Percentiles rank a stretch among this genome's conserved stretches.
These are phyloP conservation scores for Magallana nippona DNA, from an alignment of 2,888 invertebrate species.

Conservation along the genomic window DNA sequence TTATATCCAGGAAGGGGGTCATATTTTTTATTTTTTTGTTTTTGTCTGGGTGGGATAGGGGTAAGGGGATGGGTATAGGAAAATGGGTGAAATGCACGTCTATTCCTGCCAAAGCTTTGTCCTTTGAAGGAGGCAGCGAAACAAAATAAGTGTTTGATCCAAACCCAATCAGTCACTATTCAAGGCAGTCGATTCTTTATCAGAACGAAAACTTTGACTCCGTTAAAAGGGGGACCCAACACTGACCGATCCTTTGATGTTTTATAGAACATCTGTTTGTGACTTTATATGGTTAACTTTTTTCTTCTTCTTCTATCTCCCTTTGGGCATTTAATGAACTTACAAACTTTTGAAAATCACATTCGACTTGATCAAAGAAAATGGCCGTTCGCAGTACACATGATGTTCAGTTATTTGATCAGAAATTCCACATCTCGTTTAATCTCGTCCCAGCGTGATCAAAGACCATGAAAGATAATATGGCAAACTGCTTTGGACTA, in stretches of 20 bases:
- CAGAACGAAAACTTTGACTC: not conserved
- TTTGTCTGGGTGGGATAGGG: too few relatives aligned
- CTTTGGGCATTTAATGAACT: slow-evolving; percentile 30
- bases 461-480: slow-evolving; percentile 33
- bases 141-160: too few relatives aligned
- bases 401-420: slow-evolving; percentile 31
- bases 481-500: slow-evolving; percentile 33
- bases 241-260: slow-evolving; percentile 22
- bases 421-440: slow-evolving; percentile 33
- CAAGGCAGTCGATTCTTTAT: too few relatives aligned
- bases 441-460: slow-evolving; percentile 29
- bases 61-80: too few relatives aligned
- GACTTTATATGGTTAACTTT: slow-evolving; percentile 23
- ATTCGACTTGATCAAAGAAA: slow-evolving; percentile 21
- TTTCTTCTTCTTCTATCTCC: not conserved
- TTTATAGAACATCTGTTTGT: slow-evolving; percentile 29
- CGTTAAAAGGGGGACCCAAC: not conserved
- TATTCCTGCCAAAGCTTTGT: not conserved
- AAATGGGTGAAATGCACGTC: not conserved
- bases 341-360: slow-evolving; percentile 26
- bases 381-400: slow-evolving; percentile 9
- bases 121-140: not conserved
- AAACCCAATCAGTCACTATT: too few relatives aligned
- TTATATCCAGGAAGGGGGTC: too few relatives aligned
- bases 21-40: too few relatives aligned